Conservation (phyloP, 2,888 invertebrate genomes). For the Willowsia nigromaculata region DNA sequence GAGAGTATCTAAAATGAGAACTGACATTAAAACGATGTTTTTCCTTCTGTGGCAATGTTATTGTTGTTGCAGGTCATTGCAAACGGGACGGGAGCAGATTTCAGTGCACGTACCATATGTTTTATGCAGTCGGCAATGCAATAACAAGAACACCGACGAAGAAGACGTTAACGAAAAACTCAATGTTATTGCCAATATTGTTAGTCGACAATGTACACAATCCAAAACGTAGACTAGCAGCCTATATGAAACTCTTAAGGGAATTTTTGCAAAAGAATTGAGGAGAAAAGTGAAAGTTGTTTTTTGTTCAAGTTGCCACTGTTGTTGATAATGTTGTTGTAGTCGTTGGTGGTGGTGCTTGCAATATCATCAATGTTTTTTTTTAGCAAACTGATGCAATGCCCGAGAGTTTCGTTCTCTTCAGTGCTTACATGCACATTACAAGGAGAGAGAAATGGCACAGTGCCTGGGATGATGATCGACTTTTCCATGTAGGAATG, state of each 20-base stretch:
- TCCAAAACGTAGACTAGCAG: not conserved
- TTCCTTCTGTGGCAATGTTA: not conserved
- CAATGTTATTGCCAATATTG: no score
- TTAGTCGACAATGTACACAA: not conserved
- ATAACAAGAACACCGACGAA: not conserved
- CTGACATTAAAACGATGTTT: not conserved
- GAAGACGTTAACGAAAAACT: no score
- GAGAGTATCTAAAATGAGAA: not conserved
- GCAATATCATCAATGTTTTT: not conserved
- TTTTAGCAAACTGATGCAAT: slow-evolving; percentile 27
- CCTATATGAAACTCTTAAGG: not conserved
- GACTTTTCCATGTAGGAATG: not conserved
- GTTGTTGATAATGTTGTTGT: not conserved
- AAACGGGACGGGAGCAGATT: not conserved
- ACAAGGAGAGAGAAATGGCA: not conserved
- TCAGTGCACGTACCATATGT: not conserved
- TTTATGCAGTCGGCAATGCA: not conserved
- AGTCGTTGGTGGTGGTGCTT: not conserved
- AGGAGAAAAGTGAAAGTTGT: slow-evolving; percentile 6
- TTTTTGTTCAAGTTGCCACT: not conserved
- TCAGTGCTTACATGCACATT: not conserved
- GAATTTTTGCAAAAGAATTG: not conserved
- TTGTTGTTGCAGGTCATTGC: not conserved
- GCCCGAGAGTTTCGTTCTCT: not conserved
- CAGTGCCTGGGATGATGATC: not conserved